These are phyloP conservation scores for Elanus axillaris DNA, from an alignment of 2,113 vertebrate genomes.

Conservation along the genomic window DNA sequence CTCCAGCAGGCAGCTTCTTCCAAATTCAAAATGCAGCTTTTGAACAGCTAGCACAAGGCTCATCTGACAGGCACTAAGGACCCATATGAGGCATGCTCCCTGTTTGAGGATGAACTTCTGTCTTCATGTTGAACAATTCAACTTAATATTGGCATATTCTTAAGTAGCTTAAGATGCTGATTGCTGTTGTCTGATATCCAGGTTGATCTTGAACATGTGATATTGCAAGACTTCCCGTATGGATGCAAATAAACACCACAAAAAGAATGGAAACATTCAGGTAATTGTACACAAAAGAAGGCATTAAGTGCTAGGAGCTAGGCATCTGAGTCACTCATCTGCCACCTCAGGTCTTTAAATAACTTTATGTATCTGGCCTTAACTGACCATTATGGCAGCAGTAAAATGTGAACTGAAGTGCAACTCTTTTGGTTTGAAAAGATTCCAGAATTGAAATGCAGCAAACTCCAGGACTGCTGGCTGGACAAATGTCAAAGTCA, in stretches of 20 bases:
- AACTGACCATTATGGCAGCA: background rate
- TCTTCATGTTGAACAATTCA: background rate
- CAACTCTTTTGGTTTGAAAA: background rate
- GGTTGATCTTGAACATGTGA: background rate
- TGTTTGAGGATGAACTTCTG: background rate
- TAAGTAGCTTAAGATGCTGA: background rate
- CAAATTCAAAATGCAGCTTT: background rate
- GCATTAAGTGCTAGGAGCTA: too few species aligned
- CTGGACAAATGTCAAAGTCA: background rate
- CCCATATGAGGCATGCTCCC: rapidly evolving
- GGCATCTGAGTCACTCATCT: background rate
- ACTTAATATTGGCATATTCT: background rate
- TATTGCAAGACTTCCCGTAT: background rate
- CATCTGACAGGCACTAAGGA: background rate
- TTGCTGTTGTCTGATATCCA: background rate
- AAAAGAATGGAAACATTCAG: background rate
- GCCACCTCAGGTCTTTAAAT: background rate
- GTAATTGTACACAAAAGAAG: background rate
- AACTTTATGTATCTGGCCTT: background rate
- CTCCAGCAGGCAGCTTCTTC: background rate
- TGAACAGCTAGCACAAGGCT: background rate
- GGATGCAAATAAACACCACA: background rate
- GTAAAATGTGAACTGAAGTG: background rate
- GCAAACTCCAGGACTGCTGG: background rate
- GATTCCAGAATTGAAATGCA: background rate